Conservation (phyloP, 2,113 vertebrate species). For the Misgurnus anguillicaudatus region DNA sequence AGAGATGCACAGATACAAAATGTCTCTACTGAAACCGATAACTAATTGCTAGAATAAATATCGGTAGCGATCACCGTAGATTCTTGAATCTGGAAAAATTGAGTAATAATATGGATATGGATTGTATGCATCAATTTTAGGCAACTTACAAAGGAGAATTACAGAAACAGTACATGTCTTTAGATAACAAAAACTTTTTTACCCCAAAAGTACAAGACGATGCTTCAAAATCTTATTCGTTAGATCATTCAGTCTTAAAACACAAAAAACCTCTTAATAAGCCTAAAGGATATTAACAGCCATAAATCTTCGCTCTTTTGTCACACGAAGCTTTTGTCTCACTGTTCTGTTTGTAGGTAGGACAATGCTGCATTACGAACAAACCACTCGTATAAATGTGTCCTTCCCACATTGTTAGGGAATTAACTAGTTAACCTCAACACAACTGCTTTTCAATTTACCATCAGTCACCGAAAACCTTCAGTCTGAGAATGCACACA, state of each 20-base stretch:
- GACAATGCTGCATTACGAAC: constrained; percentile 58
- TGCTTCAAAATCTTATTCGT: not conserved
- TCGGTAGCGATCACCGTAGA: too few species aligned
- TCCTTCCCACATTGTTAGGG: constrained; percentile 63
- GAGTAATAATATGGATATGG: too few species aligned
- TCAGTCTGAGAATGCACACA: constrained; percentile 53
- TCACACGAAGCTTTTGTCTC: constrained; percentile 3
- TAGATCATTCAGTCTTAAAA: not conserved
- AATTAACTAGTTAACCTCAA: constrained; percentile 75
- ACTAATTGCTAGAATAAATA: too few species aligned
- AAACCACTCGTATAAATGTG: constrained; percentile 64
- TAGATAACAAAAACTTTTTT: too few species aligned
- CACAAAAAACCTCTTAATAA: not conserved
- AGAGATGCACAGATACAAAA: too few species aligned
- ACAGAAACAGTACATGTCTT: too few species aligned
- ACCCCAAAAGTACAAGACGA: too few species aligned
- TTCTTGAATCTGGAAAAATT: too few species aligned
- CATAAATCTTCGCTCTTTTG: constrained; percentile 17
- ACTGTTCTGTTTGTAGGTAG: constrained; percentile 26
- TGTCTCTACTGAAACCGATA: too few species aligned
- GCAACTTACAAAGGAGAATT: too few species aligned
- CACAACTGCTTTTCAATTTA: constrained; percentile 75
- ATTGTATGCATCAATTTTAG: too few species aligned
- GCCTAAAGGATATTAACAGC: constrained; percentile 4
- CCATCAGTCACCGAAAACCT: constrained; percentile 71